Evolutionary conservation across 2,797 vertebrate genomes (phyloP).

Genomic region (Brachyrhaphis roseni): DNA sequence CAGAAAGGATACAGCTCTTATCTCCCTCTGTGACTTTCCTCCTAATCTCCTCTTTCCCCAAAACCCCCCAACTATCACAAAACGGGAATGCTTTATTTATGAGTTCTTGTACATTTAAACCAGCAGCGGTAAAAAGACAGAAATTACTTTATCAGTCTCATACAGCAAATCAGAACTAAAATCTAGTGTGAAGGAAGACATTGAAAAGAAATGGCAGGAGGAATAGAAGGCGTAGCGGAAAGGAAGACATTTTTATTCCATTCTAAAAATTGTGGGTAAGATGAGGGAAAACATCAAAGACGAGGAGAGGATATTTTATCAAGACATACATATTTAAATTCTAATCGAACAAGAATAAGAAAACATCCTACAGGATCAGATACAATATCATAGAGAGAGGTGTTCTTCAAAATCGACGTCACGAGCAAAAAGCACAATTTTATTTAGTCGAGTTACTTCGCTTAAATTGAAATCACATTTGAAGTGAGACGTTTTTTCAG

Average conservation of each 20-base stretch:
- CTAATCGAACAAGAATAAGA: not conserved
- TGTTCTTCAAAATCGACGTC: no score
- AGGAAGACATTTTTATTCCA: not conserved
- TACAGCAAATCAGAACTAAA: not conserved
- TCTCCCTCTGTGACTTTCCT: constrained; percentile 6
- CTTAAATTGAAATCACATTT: no score
- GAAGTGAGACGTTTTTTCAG: no score
- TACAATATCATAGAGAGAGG: no score
- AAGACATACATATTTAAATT: not conserved
- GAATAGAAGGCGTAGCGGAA: not conserved
- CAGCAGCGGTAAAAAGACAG: not conserved
- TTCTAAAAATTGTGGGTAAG: not conserved
- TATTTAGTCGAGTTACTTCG: no score
- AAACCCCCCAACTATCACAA: not conserved
- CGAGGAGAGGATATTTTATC: not conserved
- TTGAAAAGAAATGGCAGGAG: not conserved
- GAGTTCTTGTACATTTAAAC: not conserved
- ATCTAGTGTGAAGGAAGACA: not conserved
- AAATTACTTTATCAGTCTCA: not conserved
- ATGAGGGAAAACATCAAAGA: not conserved
- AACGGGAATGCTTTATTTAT: not conserved
- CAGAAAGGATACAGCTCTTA: constrained; percentile 15
- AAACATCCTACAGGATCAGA: not conserved
- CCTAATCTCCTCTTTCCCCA: not conserved
- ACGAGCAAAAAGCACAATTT: no score